Evolutionary conservation across 2,888 invertebrate genomes (phyloP).

Genomic region (Drosophila rellima): DNA sequence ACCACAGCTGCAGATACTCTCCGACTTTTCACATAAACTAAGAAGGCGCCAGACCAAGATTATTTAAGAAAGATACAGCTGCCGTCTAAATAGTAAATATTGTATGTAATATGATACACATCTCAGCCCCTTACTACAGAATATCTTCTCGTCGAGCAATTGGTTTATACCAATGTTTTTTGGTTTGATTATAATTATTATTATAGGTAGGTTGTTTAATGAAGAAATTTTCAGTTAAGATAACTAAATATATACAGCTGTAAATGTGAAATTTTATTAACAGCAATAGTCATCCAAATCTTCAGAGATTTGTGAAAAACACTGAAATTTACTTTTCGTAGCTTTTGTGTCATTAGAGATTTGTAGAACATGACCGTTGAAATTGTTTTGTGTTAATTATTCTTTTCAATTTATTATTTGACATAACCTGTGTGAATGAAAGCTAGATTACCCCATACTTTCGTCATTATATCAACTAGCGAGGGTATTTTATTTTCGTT

Average conservation of each 20-base stretch:
- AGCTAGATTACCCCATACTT: not conserved
- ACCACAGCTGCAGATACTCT: conserved; percentile 7
- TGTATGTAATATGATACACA: conserved; percentile 3
- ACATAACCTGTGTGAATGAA: not conserved
- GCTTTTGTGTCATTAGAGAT: not conserved
- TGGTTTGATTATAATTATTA: not conserved
- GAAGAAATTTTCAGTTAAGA: not conserved
- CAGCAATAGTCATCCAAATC: too few species aligned
- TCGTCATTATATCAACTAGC: not conserved
- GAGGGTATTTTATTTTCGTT: conserved; percentile 41
- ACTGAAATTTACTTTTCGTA: not conserved
- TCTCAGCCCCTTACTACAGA: not conserved
- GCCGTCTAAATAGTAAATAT: conserved; percentile 1
- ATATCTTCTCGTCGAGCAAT: not conserved
- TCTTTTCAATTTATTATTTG: not conserved
- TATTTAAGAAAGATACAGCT: conserved; percentile 2
- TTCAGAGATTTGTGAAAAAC: not conserved
- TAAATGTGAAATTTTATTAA: too few species aligned
- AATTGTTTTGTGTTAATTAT: not conserved
- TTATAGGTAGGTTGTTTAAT: too few species aligned
- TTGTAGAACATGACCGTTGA: not conserved
- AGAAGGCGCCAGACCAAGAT: not conserved
- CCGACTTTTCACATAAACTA: not conserved
- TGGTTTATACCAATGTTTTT: not conserved
- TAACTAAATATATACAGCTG: too few species aligned